phyloP scores from a whole-genome alignment of 2,888 invertebrate species.

The Athetis lepigone region DNA sequence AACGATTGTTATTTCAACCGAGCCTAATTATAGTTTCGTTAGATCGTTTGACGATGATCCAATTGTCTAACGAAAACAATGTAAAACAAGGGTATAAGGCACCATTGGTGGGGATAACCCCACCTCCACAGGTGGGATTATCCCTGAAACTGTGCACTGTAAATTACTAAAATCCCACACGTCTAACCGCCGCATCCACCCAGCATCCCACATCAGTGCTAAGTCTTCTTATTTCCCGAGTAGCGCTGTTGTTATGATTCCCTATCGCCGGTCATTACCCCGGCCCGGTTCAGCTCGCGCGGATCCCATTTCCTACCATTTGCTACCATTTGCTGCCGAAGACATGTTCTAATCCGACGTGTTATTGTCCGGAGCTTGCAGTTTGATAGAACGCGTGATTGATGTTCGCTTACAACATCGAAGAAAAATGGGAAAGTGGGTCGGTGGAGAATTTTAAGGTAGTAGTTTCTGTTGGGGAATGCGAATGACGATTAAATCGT shows the following conservation, averaged over 20 bases:
- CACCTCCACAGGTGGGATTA: too few relatives aligned
- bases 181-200: constrained; percentile 32
- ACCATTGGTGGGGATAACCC: too few relatives aligned
- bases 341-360: constrained; percentile 56
- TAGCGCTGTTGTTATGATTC: constrained; percentile 70
- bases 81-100: too few relatives aligned
- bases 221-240: constrained; percentile 68
- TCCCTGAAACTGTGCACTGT: too few relatives aligned
- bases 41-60: too few relatives aligned
- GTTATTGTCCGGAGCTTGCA: constrained; percentile 55
- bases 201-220: neutral
- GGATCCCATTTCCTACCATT: constrained; percentile 67
- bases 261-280: constrained; percentile 67
- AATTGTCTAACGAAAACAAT: too few relatives aligned
- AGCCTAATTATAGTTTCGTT: too few relatives aligned
- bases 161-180: neutral
- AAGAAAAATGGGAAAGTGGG: constrained; percentile 20
- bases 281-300: constrained; percentile 45
- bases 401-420: constrained; percentile 25
- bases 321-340: constrained; percentile 57
- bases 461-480: neutral
- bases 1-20: too few relatives aligned
- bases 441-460: constrained; percentile 14
- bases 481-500: neutral
- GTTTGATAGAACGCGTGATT: constrained; percentile 47